Evolutionary conservation across 2,888 invertebrate genomes (phyloP), one percentile per base, ranked within the genome.

Genomic region (Lochmaea crataegi): DNA sequence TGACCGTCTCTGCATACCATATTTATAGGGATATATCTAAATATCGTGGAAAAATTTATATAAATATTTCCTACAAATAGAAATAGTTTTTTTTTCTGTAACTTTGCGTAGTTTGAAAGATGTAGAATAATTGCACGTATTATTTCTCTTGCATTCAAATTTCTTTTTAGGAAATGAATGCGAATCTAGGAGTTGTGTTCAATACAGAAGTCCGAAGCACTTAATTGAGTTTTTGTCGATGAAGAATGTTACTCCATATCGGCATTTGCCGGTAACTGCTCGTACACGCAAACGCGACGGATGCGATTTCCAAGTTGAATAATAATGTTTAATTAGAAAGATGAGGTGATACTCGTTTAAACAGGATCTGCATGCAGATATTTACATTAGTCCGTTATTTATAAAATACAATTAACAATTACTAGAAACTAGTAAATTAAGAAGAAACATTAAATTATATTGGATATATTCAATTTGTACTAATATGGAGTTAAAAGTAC

Each of bases 241-340:
- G 66, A 41, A 71, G 71, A 61, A 61, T 72, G 63, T 68, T 73
- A 79, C 78, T 80, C 80, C 80, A 80, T 80, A 79, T 80, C 73
- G 80, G 79, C 80, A 78, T 80, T 81, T 80, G 80, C 78, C 63
- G 68, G 68, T 68, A 12, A 14, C 60, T 32, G 1, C 22, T 51
- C 12, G 41, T 69, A 22, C n/a, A 42, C 58, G 51, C 45, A 61
- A 32, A 68, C 60, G 68, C 76, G 76, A 77, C 73, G 74, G 76
- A 77, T 79, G 41, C 68, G 76, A 84, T 84, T 83, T 83, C 82
- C 82, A 82, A 82, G 80, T 81, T 81, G 84, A 83, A 84, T 84
- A 83, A 83, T 83, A 84, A 84, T 83, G 82, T 78, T 81, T 83
- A 83, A 84, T 83, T 84, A 83, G 82, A 78, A 70, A 76, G 68